A percentile compares a stretch with the other conserved stretches of the same genome.
These are phyloP conservation scores for Chymomyza costata DNA, from an alignment of 1,140 invertebrate genomes.

Conservation along the genomic window DNA sequence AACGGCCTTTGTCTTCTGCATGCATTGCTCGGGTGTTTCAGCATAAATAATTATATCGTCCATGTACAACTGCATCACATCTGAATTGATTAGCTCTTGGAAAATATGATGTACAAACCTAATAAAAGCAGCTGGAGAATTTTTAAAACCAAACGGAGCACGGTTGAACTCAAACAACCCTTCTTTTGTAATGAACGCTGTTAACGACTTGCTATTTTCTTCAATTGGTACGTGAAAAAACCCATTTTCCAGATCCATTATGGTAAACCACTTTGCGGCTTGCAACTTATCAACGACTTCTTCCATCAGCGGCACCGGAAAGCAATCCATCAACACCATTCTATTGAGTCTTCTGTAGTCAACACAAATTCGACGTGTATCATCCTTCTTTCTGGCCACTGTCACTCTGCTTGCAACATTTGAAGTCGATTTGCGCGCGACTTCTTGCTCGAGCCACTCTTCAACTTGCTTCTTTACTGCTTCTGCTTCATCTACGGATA, in stretches of 20 bases:
- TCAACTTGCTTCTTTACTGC: conserved; percentile 1
- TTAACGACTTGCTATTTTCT: conserved; percentile 40
- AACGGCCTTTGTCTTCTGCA: conserved; percentile 12
- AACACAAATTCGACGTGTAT: conserved; percentile 32
- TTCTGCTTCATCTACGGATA: neutral
- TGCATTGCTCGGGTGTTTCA: conserved; percentile 3
- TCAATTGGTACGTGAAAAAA: conserved; percentile 52
- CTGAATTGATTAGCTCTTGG: conserved; percentile 1
- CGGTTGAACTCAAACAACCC: conserved; percentile 21
- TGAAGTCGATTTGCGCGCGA: conserved; percentile 6
- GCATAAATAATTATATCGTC: conserved; percentile 31
- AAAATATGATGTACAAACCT: conserved; percentile 18
- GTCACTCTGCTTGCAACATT: conserved; percentile 45
- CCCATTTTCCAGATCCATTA: conserved; percentile 48
- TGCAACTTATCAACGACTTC: conserved; percentile 31
- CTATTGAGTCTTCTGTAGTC: conserved; percentile 42
- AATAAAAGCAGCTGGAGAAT: conserved; percentile 8
- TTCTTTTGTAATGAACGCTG: conserved; percentile 11
- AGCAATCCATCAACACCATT: conserved; percentile 33
- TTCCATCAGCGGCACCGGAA: conserved; percentile 40
- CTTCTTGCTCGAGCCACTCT: conserved; percentile 5
- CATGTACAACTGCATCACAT: conserved; percentile 27
- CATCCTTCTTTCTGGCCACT: conserved; percentile 46
- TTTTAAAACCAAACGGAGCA: conserved; percentile 18
- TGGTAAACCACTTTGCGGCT: conserved; percentile 30